Percentiles rank a stretch among this genome's conserved stretches.
Conservation (phyloP, 2,888 invertebrate genomes). For the Timema podura region DNA sequence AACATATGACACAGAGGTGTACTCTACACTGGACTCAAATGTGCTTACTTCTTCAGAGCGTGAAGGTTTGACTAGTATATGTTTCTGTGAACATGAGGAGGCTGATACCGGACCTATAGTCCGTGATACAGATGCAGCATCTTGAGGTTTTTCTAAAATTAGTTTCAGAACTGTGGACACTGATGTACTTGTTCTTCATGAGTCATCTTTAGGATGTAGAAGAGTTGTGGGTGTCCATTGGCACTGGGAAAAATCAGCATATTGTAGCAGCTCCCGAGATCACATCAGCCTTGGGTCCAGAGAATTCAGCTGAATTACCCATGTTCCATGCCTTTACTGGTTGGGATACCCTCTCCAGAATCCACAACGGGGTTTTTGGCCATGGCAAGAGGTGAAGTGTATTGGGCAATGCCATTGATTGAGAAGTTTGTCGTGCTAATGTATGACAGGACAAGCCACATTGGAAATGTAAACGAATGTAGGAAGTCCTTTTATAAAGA, state of each 20-base stretch:
- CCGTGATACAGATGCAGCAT: conserved; percentile 2
- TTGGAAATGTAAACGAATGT: neutral
- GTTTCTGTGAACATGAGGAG: neutral
- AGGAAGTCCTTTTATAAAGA: conserved; percentile 2
- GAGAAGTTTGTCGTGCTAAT: neutral
- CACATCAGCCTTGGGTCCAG: neutral
- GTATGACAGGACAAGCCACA: neutral
- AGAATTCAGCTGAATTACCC: neutral
- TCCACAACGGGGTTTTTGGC: neutral
- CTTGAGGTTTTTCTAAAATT: conserved; percentile 2
- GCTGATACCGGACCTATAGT: conserved; percentile 5
- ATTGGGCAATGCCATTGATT: conserved; percentile 6
- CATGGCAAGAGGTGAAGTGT: neutral
- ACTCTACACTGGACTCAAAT: conserved; percentile 1
- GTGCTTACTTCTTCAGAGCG: neutral
- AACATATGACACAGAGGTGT: neutral
- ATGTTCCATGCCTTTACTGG: conserved; percentile 3
- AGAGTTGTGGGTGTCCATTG: conserved; percentile 8
- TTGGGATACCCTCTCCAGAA: neutral
- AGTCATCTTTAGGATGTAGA: conserved; percentile 4
- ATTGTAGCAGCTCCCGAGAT: conserved; percentile 1
- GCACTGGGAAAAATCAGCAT: conserved; percentile 1
- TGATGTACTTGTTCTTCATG: conserved; percentile 2
- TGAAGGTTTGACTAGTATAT: neutral
- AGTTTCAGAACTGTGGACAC: neutral